Percentiles rank a stretch among this genome's conserved stretches.
Evolutionary conservation across 2,888 invertebrate species (phyloP).

Genomic region (Pedicia rivosa): DNA sequence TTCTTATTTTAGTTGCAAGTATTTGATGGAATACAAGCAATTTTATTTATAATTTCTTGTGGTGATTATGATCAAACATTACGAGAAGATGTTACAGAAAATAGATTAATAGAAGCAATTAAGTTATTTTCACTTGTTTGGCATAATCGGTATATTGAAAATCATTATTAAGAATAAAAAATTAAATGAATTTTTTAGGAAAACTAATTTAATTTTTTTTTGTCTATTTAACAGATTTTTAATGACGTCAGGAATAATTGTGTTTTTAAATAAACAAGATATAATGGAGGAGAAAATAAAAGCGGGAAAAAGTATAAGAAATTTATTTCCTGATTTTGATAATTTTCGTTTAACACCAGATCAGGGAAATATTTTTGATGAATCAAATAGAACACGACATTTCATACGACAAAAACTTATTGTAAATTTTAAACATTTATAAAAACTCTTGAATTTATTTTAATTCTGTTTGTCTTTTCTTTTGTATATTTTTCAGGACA

Average conservation of each 20-base stretch:
- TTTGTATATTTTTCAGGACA: slow-evolving; percentile 30
- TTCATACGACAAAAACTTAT: slow-evolving; percentile 51
- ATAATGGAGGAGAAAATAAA: slow-evolving; percentile 52
- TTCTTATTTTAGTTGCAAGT: no score
- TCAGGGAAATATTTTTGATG: slow-evolving; percentile 35
- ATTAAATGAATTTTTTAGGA: neutral
- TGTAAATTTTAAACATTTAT: slow-evolving; percentile 33
- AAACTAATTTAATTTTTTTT: neutral
- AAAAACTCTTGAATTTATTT: no score
- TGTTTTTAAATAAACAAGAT: slow-evolving; percentile 74
- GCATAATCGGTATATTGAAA: slow-evolving; percentile 34
- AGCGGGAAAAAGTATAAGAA: slow-evolving; percentile 43
- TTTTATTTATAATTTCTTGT: slow-evolving; percentile 63
- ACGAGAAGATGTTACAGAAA: slow-evolving; percentile 51
- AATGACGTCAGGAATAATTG: slow-evolving; percentile 55
- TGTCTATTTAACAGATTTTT: slow-evolving; percentile 38
- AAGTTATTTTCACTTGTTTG: slow-evolving; percentile 60
- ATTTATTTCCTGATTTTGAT: slow-evolving; percentile 49
- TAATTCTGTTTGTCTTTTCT: neutral
- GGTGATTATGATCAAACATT: slow-evolving; percentile 66
- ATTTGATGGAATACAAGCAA: slow-evolving; percentile 67
- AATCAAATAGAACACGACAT: slow-evolving; percentile 46
- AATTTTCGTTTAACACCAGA: slow-evolving; percentile 34
- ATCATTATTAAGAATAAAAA: neutral
- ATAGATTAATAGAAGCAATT: slow-evolving; percentile 55